A percentile compares a stretch with the other conserved stretches of the same genome.
These are phyloP conservation scores for Bungarus multicinctus DNA, from an alignment of 2,113 vertebrate genomes.

Conservation along the genomic window DNA sequence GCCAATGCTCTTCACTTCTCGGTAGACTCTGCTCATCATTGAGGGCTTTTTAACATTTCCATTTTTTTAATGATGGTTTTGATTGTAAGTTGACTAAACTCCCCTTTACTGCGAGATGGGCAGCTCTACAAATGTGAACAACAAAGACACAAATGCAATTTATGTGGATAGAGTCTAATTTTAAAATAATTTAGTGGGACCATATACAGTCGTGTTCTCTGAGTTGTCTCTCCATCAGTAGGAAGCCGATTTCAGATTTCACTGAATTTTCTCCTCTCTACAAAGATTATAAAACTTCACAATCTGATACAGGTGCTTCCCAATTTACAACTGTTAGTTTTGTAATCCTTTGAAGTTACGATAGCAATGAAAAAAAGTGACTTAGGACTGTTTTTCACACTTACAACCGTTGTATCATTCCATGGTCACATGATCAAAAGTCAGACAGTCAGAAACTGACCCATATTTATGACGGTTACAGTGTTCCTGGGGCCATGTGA, in stretches of 20 bases:
- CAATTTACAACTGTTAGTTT: too few relatives aligned
- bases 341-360: too few relatives aligned
- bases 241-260: neutral
- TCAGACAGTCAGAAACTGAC: too few relatives aligned
- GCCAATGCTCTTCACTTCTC: neutral
- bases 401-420: neutral
- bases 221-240: neutral
- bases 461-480: too few relatives aligned
- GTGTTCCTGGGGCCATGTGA: too few relatives aligned
- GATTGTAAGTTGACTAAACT: neutral
- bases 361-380: too few relatives aligned
- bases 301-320: neutral
- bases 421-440: too few relatives aligned
- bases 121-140: neutral
- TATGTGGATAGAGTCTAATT: neutral
- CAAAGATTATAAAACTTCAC: neutral
- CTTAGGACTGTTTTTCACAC: too few relatives aligned
- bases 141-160: neutral
- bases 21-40: neutral
- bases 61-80: neutral
- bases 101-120: neutral
- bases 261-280: neutral
- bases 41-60: neutral
- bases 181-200: neutral
- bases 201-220: neutral